Percentiles rank a stretch among this genome's conserved stretches.
phyloP scores from a whole-genome alignment of 1,140 invertebrate genomes.

The Drosophila pseudoobscura region DNA sequence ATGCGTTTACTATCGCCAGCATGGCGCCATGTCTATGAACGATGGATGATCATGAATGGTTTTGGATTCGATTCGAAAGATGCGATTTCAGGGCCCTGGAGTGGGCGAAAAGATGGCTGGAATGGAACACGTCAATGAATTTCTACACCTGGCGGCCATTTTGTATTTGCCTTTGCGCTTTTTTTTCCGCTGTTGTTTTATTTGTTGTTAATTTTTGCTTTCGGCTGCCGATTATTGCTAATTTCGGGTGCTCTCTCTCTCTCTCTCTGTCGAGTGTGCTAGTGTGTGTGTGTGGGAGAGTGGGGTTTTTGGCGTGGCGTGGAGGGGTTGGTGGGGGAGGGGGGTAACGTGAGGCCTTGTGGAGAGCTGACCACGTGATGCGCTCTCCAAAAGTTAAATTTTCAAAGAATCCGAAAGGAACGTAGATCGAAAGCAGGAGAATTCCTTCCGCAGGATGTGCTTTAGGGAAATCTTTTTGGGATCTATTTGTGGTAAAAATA shows the following conservation, averaged over 20 bases:
- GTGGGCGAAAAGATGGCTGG: conserved; percentile 34
- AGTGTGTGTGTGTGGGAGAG: conserved; percentile 17
- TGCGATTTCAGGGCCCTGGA: conserved; percentile 13
- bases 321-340: conserved; percentile 1
- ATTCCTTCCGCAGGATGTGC: background rate
- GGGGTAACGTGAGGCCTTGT: conserved; percentile 6
- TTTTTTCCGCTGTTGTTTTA: conserved; percentile 37
- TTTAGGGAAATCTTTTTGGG: background rate
- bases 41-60: too few species aligned
- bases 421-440: background rate
- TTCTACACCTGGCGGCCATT: conserved; percentile 65
- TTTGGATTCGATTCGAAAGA: conserved; percentile 14
- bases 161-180: conserved; percentile 32
- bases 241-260: conserved; percentile 47
- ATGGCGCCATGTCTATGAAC: background rate
- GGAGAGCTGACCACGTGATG: conserved; percentile 36
- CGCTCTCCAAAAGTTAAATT: conserved; percentile 25
- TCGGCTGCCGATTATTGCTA: conserved; percentile 51
- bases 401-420: background rate
- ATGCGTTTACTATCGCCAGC: background rate
- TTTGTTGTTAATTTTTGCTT: conserved; percentile 41
- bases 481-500: too few species aligned
- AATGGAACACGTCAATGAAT: conserved; percentile 55
- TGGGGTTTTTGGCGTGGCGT: conserved; percentile 1
- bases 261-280: conserved; percentile 39